Percentiles rank a stretch among this genome's conserved stretches.
phyloP scores from a whole-genome alignment of 2,888 invertebrate species.

The Cosmia pyralina region DNA sequence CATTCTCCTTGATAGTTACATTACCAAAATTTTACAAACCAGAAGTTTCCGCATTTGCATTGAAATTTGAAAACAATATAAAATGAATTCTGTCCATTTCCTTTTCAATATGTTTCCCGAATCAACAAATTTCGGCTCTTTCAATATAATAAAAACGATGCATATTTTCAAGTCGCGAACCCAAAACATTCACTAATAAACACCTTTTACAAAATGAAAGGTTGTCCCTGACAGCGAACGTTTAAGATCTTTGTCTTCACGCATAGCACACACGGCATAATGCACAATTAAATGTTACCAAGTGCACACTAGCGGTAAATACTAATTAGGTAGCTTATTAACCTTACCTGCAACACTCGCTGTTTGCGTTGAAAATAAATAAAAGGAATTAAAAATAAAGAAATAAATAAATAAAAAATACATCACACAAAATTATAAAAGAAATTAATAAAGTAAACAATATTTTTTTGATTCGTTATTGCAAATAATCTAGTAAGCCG shows the following conservation, averaged over 20 bases:
- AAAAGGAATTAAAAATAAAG: conserved; percentile 10
- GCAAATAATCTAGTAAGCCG: not conserved
- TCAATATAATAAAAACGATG: not conserved
- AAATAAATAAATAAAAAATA: conserved; percentile 2
- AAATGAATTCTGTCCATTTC: not conserved
- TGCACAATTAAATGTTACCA: conserved; percentile 55
- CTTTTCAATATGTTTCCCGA: too few species aligned
- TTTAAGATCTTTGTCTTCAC: conserved; percentile 54
- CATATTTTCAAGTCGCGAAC: not conserved
- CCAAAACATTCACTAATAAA: conserved; percentile 31
- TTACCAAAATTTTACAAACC: not conserved
- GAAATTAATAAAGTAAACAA: not conserved
- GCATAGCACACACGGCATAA: conserved; percentile 57
- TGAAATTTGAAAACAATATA: too few species aligned
- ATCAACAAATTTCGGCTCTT: too few species aligned
- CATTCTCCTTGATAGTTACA: not conserved
- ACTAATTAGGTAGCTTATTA: conserved; percentile 54
- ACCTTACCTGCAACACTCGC: conserved; percentile 73
- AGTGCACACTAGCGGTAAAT: conserved; percentile 53
- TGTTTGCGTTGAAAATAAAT: conserved; percentile 60
- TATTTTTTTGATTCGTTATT: not conserved
- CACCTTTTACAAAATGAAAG: conserved; percentile 27
- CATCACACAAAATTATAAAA: not conserved
- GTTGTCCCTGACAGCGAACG: conserved; percentile 44
- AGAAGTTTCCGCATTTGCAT: not conserved